Conservation (phyloP, 2,888 invertebrate species). For the Drosophila meridionalis region DNA sequence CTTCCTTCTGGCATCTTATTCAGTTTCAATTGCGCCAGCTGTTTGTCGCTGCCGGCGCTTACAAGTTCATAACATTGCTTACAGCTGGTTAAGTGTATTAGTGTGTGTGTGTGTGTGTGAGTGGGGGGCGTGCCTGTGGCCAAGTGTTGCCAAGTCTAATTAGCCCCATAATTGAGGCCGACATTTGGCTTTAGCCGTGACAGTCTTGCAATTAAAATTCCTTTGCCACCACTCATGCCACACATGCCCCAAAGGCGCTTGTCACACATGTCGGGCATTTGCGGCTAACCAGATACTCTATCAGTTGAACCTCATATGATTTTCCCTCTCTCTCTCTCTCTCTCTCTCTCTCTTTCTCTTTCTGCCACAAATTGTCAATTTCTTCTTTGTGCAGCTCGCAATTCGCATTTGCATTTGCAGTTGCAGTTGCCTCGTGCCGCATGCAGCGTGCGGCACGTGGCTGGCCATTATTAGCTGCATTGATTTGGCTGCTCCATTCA, state of each 20-base stretch:
- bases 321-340: background rate
- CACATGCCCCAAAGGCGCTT: slow-evolving; percentile 17
- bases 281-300: slow-evolving; percentile 12
- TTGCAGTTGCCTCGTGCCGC: slow-evolving; percentile 14
- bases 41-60: slow-evolving; percentile 21
- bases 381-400: slow-evolving; percentile 6
- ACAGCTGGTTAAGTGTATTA: slow-evolving; percentile 1
- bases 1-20: slow-evolving; percentile 17
- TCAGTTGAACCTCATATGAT: background rate
- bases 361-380: background rate
- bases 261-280: slow-evolving; percentile 4
- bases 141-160: slow-evolving; percentile 52
- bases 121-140: slow-evolving; percentile 31
- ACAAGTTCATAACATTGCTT: slow-evolving; percentile 12
- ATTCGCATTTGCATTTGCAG: background rate
- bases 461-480: slow-evolving; percentile 33
- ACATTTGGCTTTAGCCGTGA: slow-evolving; percentile 24
- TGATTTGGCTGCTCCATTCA: slow-evolving; percentile 19
- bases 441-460: slow-evolving; percentile 17
- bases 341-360: background rate
- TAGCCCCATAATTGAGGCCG: slow-evolving; percentile 54
- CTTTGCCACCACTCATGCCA: slow-evolving; percentile 35
- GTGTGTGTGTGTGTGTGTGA: slow-evolving; percentile 6
- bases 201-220: slow-evolving; percentile 63
- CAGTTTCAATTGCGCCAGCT: slow-evolving; percentile 25